Evolutionary conservation across 2,113 vertebrate genomes (phyloP).

Genomic region (Oplegnathus fasciatus): DNA sequence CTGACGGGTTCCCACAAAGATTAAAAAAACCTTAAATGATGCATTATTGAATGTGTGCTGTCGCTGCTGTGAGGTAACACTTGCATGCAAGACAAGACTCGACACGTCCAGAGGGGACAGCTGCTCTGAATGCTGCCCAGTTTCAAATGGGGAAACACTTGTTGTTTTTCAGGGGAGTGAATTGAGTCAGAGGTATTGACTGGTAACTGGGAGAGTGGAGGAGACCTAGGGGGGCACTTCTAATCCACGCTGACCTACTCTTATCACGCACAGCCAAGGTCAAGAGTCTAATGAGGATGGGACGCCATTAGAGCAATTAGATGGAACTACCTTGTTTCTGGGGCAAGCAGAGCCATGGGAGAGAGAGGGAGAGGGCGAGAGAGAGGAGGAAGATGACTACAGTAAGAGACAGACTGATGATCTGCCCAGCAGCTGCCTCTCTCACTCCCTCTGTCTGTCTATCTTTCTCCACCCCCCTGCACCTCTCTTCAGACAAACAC

Average conservation of each 20-base stretch:
- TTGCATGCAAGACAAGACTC: constrained; percentile 1
- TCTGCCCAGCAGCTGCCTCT: constrained; percentile 64
- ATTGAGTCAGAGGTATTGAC: constrained; percentile 71
- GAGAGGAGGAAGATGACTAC: constrained; percentile 46
- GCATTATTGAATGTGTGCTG: not conserved
- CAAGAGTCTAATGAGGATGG: constrained; percentile 84
- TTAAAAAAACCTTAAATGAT: constrained; percentile 2
- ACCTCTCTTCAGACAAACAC: constrained; percentile 22
- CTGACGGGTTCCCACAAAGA: not conserved
- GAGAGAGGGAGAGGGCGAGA: constrained; percentile 18
- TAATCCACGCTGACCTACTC: constrained; percentile 81
- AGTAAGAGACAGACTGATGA: constrained; percentile 65
- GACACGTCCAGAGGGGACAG: not conserved
- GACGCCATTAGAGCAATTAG: constrained; percentile 84
- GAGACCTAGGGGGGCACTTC: constrained; percentile 68
- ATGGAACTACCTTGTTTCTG: constrained; percentile 79
- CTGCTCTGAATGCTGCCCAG: constrained; percentile 22
- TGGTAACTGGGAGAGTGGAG: constrained; percentile 64
- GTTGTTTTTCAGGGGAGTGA: constrained; percentile 44
- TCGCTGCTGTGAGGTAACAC: not conserved
- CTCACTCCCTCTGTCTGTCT: constrained; percentile 22
- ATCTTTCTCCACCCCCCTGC: constrained; percentile 1
- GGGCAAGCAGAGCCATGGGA: constrained; percentile 73
- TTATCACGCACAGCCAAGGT: constrained; percentile 82
- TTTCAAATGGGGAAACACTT: constrained; percentile 51